phyloP scores from a whole-genome alignment of 2,797 vertebrate species.

The Myotis pilosus region DNA sequence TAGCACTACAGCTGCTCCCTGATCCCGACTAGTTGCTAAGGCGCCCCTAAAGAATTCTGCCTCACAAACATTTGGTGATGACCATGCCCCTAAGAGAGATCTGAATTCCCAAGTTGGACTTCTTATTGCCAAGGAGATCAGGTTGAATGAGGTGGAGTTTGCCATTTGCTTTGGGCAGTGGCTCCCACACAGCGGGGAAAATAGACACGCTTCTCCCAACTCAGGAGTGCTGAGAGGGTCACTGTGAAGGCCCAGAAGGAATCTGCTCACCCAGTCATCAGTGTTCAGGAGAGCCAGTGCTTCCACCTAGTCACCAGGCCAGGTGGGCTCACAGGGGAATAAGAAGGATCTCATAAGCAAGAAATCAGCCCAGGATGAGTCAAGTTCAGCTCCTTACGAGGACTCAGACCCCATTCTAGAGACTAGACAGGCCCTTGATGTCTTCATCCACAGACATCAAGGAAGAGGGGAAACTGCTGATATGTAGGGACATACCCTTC shows the following conservation, averaged over 20 bases:
- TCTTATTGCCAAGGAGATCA: conserved; percentile 56
- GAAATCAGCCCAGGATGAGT: neutral
- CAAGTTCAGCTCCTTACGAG: conserved; percentile 29
- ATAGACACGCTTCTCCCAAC: neutral
- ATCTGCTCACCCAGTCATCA: neutral
- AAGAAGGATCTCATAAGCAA: conserved; percentile 28
- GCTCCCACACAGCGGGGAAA: conserved; percentile 18
- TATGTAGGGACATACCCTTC: neutral
- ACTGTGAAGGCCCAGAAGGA: neutral
- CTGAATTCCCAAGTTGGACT: conserved; percentile 63
- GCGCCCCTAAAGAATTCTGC: conserved; percentile 42
- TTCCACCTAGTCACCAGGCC: neutral
- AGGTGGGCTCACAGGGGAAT: neutral
- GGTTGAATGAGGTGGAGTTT: conserved; percentile 52
- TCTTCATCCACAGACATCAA: conserved; percentile 17
- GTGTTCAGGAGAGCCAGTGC: neutral
- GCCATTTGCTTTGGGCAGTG: neutral
- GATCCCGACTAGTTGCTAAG: conserved; percentile 48
- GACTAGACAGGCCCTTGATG: neutral
- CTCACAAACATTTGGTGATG: conserved; percentile 51
- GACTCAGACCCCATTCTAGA: conserved; percentile 29
- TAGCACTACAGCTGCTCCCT: neutral
- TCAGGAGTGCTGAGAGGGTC: neutral
- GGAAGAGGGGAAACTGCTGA: conserved; percentile 18
- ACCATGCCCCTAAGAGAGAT: conserved; percentile 53